These are phyloP conservation scores for Scaptomyza tumidula DNA, from an alignment of 2,888 invertebrate species.

Conservation along the genomic window DNA sequence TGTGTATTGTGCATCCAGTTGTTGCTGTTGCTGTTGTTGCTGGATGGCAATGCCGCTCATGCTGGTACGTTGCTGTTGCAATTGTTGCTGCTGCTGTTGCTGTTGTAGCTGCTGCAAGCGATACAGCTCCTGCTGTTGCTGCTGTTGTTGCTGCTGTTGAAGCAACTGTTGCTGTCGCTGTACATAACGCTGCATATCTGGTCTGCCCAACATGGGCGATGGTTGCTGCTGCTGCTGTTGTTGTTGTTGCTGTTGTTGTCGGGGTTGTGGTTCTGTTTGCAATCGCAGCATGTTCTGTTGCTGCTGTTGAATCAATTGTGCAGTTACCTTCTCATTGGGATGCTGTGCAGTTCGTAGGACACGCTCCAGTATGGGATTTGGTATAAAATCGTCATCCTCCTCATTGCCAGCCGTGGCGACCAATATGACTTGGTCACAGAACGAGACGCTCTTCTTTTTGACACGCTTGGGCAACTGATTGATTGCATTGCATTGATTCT, in stretches of 20 bases:
- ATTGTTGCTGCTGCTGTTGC: conserved; percentile 53
- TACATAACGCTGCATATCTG: conserved; percentile 83
- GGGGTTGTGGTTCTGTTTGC: conserved; percentile 83
- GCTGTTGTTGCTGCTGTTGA: conserved; percentile 69
- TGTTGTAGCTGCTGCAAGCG: conserved; percentile 72
- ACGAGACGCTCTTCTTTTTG: conserved; percentile 97
- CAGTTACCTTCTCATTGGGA: conserved; percentile 84
- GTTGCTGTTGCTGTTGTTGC: conserved; percentile 78
- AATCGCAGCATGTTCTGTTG: conserved; percentile 85
- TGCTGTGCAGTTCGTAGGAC: conserved; percentile 92
- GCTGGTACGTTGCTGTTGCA: conserved; percentile 82
- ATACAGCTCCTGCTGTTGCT: conserved; percentile 68
- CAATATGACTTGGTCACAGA: conserved; percentile 96
- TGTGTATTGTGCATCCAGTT: conserved; percentile 71
- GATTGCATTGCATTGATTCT: neutral
- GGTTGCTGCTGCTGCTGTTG: conserved; percentile 60
- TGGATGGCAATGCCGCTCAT: conserved; percentile 83
- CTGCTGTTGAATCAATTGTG: conserved; percentile 86
- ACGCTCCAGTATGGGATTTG: conserved; percentile 94
- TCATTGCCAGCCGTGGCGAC: conserved; percentile 97
- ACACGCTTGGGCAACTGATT: conserved; percentile 86
- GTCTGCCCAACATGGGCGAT: conserved; percentile 77
- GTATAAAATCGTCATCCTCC: conserved; percentile 95
- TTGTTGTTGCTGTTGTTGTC: conserved; percentile 70
- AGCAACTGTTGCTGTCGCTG: conserved; percentile 80